Evolutionary conservation across 2,888 invertebrate genomes (phyloP).

Genomic region (Mimas tiliae): DNA sequence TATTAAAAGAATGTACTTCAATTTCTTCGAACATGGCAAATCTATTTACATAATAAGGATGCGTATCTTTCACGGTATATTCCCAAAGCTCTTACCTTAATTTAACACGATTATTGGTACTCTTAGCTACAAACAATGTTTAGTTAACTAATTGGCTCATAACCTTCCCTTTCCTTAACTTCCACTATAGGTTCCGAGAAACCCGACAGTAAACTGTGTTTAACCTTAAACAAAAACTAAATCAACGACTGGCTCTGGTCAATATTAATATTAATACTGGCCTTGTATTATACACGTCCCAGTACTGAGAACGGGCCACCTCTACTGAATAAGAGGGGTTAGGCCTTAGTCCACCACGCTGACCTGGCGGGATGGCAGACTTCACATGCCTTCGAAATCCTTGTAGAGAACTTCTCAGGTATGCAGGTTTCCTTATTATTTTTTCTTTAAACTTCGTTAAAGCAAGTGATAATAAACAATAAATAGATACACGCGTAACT

Average conservation of each 20-base stretch:
- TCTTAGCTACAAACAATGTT: constrained; percentile 20
- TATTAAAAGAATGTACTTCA: neutral
- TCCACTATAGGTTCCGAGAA: neutral
- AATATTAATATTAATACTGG: too few relatives aligned
- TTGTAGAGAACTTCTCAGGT: too few relatives aligned
- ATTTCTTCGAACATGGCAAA: neutral
- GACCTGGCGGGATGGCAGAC: too few relatives aligned
- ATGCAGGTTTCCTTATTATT: too few relatives aligned
- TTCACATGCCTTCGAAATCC: too few relatives aligned
- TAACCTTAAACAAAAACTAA: neutral
- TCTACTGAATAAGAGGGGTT: too few relatives aligned
- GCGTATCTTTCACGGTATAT: constrained; percentile 1
- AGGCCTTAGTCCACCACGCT: too few relatives aligned
- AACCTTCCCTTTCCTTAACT: constrained; percentile 12
- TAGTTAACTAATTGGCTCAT: constrained; percentile 29
- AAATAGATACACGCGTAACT: too few relatives aligned
- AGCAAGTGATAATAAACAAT: too few relatives aligned
- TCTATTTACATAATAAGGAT: constrained; percentile 10
- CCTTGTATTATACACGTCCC: too few relatives aligned
- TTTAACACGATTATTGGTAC: constrained; percentile 1
- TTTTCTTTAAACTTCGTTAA: too few relatives aligned
- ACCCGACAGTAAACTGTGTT: neutral
- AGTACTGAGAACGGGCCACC: too few relatives aligned
- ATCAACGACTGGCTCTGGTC: neutral
- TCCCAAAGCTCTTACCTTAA: constrained; percentile 7